Conservation (phyloP, 2,888 invertebrate species). For the Eueremaeus valkanovi region DNA sequence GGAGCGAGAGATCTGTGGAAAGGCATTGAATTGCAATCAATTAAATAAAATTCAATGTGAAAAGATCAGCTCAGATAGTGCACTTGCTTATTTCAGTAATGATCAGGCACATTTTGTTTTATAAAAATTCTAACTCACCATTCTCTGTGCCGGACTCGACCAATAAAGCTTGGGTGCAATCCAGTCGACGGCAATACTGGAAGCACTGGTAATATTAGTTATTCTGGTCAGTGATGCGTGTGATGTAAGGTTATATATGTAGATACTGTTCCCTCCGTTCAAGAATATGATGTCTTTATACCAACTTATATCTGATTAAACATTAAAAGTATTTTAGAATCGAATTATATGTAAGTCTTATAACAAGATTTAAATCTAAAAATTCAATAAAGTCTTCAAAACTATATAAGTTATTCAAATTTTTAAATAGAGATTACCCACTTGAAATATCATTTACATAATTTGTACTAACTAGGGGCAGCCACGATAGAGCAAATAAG, state of each 20-base stretch:
- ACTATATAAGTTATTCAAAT: too few species aligned
- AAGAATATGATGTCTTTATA: constrained; percentile 69
- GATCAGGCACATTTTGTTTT: too few species aligned
- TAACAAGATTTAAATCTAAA: too few species aligned
- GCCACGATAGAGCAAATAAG: too few species aligned
- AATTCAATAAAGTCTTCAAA: too few species aligned
- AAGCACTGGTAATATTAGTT: constrained; percentile 66
- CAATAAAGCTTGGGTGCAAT: constrained; percentile 83
- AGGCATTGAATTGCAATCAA: not conserved
- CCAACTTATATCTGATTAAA: constrained; percentile 68
- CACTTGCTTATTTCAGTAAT: too few species aligned
- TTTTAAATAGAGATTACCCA: too few species aligned
- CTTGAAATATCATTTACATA: too few species aligned
- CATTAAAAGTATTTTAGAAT: not conserved
- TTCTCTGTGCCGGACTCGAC: constrained; percentile 77
- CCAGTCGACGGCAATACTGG: constrained; percentile 83
- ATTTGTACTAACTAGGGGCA: too few species aligned
- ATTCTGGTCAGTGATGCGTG: constrained; percentile 58
- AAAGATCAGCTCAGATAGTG: not conserved
- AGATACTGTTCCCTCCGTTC: constrained; percentile 69
- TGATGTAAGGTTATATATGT: constrained; percentile 66
- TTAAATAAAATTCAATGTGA: not conserved
- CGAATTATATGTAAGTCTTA: not conserved
- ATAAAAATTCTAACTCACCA: constrained; percentile 61
- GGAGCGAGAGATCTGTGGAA: constrained; percentile 48